Evolutionary conservation across 2,888 invertebrate genomes (phyloP).

Genomic region (Trachelus troglodyta): DNA sequence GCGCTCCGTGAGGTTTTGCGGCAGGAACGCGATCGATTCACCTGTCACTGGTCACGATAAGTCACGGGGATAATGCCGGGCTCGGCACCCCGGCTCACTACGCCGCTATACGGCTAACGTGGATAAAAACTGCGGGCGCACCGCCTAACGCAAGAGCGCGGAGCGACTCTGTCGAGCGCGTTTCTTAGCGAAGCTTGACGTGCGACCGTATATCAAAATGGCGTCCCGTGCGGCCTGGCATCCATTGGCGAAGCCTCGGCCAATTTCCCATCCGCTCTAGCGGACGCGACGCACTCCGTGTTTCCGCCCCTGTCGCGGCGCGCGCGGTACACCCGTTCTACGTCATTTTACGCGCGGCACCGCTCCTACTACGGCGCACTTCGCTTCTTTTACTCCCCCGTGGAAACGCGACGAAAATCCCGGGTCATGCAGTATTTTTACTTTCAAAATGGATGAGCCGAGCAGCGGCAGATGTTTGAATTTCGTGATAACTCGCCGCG

Average conservation of each 20-base stretch:
- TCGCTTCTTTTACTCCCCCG: constrained; percentile 12
- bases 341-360: constrained; percentile 40
- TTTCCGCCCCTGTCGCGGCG: constrained; percentile 26
- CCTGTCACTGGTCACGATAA: constrained; percentile 56
- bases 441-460: constrained; percentile 56
- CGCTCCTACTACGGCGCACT: constrained; percentile 7
- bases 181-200: constrained; percentile 51
- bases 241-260: constrained; percentile 55
- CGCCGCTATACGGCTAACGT: constrained; percentile 13
- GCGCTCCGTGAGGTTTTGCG: constrained; percentile 23
- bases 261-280: constrained; percentile 42
- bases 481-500: constrained; percentile 26
- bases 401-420: constrained; percentile 33
- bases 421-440: constrained; percentile 59
- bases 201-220: constrained; percentile 64
- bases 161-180: constrained; percentile 31
- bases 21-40: constrained; percentile 48
- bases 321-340: constrained; percentile 29
- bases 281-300: constrained; percentile 20
- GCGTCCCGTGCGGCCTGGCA: constrained; percentile 59
- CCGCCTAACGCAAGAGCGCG: constrained; percentile 31
- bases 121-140: constrained; percentile 17
- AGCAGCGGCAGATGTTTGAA: constrained; percentile 41
- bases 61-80: constrained; percentile 11
- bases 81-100: constrained; percentile 15